These are phyloP conservation scores for Monoplex corrugatus DNA, from an alignment of 2,888 invertebrate species.

Conservation along the genomic window DNA sequence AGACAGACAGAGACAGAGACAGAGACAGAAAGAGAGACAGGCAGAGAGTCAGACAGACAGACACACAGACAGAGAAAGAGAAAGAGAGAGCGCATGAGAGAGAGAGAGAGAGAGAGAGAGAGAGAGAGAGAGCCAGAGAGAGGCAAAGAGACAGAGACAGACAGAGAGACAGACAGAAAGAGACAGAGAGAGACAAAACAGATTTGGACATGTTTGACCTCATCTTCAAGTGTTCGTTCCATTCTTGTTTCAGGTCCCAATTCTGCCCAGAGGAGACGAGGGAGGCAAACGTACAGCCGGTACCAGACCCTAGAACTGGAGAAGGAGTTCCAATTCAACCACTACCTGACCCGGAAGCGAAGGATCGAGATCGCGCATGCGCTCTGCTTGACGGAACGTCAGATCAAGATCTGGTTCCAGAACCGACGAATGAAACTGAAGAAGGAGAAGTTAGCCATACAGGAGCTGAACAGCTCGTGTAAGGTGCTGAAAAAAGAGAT, in stretches of 20 bases:
- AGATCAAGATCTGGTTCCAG: conserved; percentile 89
- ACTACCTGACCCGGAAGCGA: conserved; percentile 97
- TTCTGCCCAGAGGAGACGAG: conserved; percentile 89
- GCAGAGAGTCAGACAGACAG: too few relatives aligned
- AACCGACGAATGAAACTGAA: conserved; percentile 99
- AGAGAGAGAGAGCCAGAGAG: neutral
- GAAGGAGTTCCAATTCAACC: conserved; percentile 99
- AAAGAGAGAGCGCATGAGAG: too few relatives aligned
- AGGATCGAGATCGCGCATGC: conserved; percentile 98
- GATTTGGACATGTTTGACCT: neutral
- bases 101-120: too few relatives aligned
- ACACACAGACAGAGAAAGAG: too few relatives aligned
- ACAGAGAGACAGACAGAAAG: too few relatives aligned
- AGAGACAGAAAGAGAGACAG: too few relatives aligned
- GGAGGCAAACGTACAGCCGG: conserved; percentile 97
- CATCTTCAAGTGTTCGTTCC: neutral
- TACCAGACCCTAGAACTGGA: conserved; percentile 98
- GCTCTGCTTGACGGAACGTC: conserved; percentile 96
- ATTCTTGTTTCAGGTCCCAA: conserved; percentile 82
- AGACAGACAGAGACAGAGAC: too few relatives aligned
- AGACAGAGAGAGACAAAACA: too few relatives aligned
- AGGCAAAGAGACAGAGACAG: too few relatives aligned
- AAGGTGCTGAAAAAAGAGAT: conserved; percentile 54
- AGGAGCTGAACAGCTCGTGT: conserved; percentile 56
- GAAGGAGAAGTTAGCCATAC: conserved; percentile 86